phyloP scores from a whole-genome alignment of 64 coral and sea anemone species.

The Cladopsammia gracilis region DNA sequence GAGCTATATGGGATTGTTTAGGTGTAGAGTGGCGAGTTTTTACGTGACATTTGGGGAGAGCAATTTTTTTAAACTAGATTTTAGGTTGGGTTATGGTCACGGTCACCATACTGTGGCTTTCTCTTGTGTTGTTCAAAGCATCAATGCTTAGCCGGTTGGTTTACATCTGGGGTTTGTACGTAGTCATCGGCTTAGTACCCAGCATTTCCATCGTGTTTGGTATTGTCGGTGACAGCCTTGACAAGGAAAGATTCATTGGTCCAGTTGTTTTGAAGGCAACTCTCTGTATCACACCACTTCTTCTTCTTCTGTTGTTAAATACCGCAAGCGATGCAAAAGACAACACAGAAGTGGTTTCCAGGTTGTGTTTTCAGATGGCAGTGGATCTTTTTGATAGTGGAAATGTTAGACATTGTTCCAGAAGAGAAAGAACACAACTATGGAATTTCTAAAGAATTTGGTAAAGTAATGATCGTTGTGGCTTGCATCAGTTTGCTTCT shows the following conservation, averaged over 20 bases:
- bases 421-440: conserved; percentile 20
- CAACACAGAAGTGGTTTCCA: not conserved
- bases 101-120: not conserved
- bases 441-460: conserved; percentile 10
- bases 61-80: no score
- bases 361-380: not conserved
- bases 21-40: no score
- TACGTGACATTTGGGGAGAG: no score
- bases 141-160: not conserved
- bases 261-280: conserved; percentile 41
- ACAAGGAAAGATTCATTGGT: conserved; percentile 25
- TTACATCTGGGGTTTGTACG: conserved; percentile 1
- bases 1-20: no score
- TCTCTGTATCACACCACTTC: conserved; percentile 1
- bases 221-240: conserved; percentile 15
- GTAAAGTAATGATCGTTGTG: conserved; percentile 11
- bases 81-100: no score
- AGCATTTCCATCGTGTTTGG: conserved; percentile 2
- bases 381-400: conserved; percentile 70
- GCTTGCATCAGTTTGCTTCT: conserved; percentile 42
- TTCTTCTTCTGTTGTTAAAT: conserved; percentile 42
- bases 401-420: conserved; percentile 41
- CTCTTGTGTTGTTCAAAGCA: not conserved
- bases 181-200: not conserved
- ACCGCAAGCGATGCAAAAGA: not conserved